These are phyloP conservation scores for Platichthys flesus DNA, from an alignment of 2,113 vertebrate genomes.

Conservation along the genomic window DNA sequence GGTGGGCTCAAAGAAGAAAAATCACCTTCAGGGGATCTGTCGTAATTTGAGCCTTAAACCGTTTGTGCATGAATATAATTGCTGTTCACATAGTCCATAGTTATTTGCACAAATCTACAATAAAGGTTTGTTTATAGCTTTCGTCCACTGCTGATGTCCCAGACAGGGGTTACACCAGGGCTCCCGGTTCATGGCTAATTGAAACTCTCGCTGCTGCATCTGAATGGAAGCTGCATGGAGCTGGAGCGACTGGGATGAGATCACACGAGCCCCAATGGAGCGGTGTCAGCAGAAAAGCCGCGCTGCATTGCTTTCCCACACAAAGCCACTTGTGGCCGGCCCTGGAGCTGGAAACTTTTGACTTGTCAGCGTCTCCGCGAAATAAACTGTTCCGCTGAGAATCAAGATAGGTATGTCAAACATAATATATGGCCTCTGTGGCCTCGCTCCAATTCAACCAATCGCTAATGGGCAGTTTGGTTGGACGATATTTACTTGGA, in stretches of 20 bases:
- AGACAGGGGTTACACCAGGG: constrained; percentile 23
- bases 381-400: constrained; percentile 33
- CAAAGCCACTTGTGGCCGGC: constrained; percentile 51
- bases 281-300: constrained; percentile 68
- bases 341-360: constrained; percentile 57
- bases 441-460: constrained; percentile 17
- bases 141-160: constrained; percentile 17
- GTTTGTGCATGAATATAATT: background rate
- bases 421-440: constrained; percentile 17
- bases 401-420: constrained; percentile 26
- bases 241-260: constrained; percentile 57
- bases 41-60: background rate
- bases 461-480: constrained; percentile 20
- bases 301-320: constrained; percentile 62
- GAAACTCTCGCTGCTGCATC: constrained; percentile 30
- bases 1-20: background rate
- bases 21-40: background rate
- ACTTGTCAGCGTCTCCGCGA: constrained; percentile 58
- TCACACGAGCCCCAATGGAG: constrained; percentile 53
- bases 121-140: background rate
- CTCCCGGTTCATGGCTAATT: constrained; percentile 46
- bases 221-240: constrained; percentile 45
- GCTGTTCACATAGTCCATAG: too few relatives aligned
- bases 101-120: background rate
- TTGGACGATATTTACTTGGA: constrained; percentile 26